Evolutionary conservation across 2,888 invertebrate genomes (phyloP).

Genomic region (Drosophila neonasuta): DNA sequence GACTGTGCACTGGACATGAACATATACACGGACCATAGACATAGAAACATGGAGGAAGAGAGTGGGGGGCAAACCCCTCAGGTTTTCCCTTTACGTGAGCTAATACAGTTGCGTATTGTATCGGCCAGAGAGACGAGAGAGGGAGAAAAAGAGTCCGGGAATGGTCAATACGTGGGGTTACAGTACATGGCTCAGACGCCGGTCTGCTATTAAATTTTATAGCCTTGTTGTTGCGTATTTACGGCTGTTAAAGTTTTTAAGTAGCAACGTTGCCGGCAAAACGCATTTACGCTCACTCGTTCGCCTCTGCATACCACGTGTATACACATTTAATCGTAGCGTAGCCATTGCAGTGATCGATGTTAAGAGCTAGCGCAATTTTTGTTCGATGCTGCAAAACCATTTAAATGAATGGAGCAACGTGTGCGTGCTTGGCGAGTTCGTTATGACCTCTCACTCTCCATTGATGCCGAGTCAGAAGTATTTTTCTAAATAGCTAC

Average conservation of each 20-base stretch:
- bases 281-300: constrained; percentile 2
- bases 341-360: constrained; percentile 13
- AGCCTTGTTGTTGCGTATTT: constrained; percentile 69
- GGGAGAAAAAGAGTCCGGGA: constrained; percentile 1
- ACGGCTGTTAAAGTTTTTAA: constrained; percentile 68
- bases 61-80: neutral
- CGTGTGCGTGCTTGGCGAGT: constrained; percentile 2
- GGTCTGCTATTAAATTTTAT: constrained; percentile 71
- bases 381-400: constrained; percentile 6
- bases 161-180: constrained; percentile 55
- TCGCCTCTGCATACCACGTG: neutral
- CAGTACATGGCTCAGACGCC: constrained; percentile 16
- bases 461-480: neutral
- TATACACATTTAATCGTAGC: no score
- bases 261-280: constrained; percentile 12
- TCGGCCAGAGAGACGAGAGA: constrained; percentile 28
- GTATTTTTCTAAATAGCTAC: neutral
- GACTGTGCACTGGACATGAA: constrained; percentile 27
- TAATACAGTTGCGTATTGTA: constrained; percentile 74
- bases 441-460: neutral
- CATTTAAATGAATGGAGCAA: constrained; percentile 3
- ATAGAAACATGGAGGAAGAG: neutral
- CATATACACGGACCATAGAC: constrained; percentile 1
- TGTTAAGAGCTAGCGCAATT: constrained; percentile 3
- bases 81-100: constrained; percentile 61